Percentiles rank a stretch among this genome's conserved stretches.
Conservation (phyloP, 2,113 vertebrate species). For the Channa argus region DNA sequence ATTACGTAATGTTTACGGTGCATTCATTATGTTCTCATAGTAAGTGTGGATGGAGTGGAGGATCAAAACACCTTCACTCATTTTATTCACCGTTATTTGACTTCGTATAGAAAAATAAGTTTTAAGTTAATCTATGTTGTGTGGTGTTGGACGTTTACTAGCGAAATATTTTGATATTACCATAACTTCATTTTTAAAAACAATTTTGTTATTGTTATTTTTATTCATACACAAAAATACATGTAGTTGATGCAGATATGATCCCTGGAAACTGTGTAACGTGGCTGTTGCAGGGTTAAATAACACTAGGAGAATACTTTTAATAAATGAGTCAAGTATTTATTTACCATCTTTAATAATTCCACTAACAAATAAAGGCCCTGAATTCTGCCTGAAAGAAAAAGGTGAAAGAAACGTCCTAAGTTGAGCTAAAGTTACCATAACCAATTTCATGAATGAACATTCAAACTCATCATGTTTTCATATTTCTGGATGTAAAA, state of each 20-base stretch:
- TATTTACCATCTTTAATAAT: no score
- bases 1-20: slow-evolving; percentile 57
- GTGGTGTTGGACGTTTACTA: background rate
- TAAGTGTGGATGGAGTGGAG: slow-evolving; percentile 9
- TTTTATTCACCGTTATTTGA: background rate
- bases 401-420: no score
- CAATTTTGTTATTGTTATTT: no score
- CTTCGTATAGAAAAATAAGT: background rate
- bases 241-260: no score
- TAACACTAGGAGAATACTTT: background rate
- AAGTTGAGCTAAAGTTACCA: no score
- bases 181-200: background rate
- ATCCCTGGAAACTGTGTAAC: background rate
- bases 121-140: background rate
- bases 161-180: no score
- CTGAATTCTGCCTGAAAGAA: background rate
- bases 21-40: slow-evolving; percentile 27
- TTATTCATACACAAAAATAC: no score
- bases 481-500: background rate
- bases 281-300: background rate
- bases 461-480: background rate
- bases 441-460: background rate
- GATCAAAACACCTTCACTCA: background rate
- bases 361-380: background rate
- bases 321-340: no score